Evolutionary conservation across 2,888 invertebrate species (phyloP), one percentile per base, ranked within the genome.

Genomic region (Cerastis rubricosa): DNA sequence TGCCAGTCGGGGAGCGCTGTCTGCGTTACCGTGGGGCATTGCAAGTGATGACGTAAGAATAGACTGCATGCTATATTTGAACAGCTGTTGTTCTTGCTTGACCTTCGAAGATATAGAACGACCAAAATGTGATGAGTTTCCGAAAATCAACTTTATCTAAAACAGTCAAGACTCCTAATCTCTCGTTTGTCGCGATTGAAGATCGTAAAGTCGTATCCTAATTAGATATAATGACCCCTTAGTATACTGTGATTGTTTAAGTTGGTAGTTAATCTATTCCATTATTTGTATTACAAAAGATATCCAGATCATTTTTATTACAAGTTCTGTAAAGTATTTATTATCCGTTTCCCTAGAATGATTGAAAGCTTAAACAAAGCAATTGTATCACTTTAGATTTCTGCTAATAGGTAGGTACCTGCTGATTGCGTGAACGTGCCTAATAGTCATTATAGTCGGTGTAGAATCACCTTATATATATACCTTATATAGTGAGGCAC

Each of bases 11-110:
- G 68, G 75, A 78, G 64, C 43, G n/a, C 64, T 71, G 65, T 65
- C 66, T 78, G 64, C 35, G 54, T 67, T 78, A 80, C 71, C 40
- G 71, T 69, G 47, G 69, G 86, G 59, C 65, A 63, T 80, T 77
- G 70, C 76, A 75, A 64, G 11, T 49, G 11, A 19, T 84, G 86
- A 80, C 82, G 82, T 84, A 78, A 82, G 22, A 57, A 67, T 73
- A 17, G 25, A 43, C 54, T 72, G 63, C 59, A 73, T 73, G 63
- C 9, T 5, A n/a, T 6, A 9, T 76, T 72, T 25, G 40, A 14
- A 49, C 49, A 65, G 17, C 29, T 76, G 40, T 70, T 70, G 17
- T 14, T 59, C 19, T 59, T 17, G 8, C 17, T 59, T 59, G 17
- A 29, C 17, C 29, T 25, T 47, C 47, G 47, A 47, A 47, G 3